A percentile compares a stretch with the other conserved stretches of the same genome.
Evolutionary conservation across 2,888 invertebrate species (phyloP).

Genomic region (Lochmaea capreae): DNA sequence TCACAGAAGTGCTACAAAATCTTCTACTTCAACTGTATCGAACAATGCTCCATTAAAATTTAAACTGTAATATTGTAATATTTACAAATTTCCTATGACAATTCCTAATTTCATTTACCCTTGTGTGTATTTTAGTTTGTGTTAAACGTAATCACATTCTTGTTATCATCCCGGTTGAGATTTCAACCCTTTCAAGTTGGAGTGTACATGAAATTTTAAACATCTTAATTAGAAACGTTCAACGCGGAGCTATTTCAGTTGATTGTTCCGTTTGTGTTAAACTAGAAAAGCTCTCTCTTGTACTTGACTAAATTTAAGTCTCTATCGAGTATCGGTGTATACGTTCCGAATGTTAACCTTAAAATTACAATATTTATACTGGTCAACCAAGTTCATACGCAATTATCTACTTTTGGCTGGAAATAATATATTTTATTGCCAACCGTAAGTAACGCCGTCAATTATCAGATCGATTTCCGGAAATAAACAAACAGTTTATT

Average conservation of each 20-base stretch:
- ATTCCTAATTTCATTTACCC: not conserved
- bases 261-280: not conserved
- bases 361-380: not conserved
- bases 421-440: too few species aligned
- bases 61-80: too few species aligned
- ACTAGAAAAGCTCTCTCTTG: not conserved
- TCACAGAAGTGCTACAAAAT: too few species aligned
- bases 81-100: not conserved
- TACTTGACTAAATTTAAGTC: not conserved
- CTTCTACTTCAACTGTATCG: too few species aligned
- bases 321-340: not conserved
- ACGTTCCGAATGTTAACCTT: not conserved
- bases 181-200: not conserved
- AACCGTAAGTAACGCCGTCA: too few species aligned
- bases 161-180: not conserved
- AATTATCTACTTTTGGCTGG: too few species aligned
- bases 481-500: too few species aligned
- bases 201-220: conserved; percentile 4
- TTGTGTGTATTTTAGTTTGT: not conserved
- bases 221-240: conserved; percentile 6
- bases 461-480: too few species aligned
- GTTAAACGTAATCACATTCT: not conserved
- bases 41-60: too few species aligned
- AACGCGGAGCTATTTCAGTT: not conserved
- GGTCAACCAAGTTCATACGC: too few species aligned